These are phyloP conservation scores for Phocides pigmalion DNA, from an alignment of 1,140 invertebrate species.

Conservation along the genomic window DNA sequence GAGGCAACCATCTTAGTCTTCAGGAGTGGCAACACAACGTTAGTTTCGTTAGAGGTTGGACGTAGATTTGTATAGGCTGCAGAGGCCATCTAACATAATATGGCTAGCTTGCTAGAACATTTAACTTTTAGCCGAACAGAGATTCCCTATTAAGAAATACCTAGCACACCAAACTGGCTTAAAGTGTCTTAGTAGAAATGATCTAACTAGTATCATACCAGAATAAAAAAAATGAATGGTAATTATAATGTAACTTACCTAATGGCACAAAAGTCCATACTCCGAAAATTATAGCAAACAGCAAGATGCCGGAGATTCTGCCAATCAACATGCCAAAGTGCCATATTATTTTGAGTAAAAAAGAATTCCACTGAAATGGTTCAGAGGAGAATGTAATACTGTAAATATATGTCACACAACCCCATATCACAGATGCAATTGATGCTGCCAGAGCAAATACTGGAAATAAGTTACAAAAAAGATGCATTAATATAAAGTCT, in stretches of 20 bases:
- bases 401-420: slow-evolving; percentile 73
- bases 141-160: too few species aligned
- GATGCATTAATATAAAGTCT: slow-evolving; percentile 1
- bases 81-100: too few species aligned
- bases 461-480: slow-evolving; percentile 48
- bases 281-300: slow-evolving; percentile 73
- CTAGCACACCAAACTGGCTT: too few species aligned
- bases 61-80: too few species aligned
- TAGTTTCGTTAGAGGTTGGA: too few species aligned
- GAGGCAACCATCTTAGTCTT: too few species aligned
- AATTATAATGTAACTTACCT: slow-evolving; percentile 48
- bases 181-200: too few species aligned
- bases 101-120: too few species aligned
- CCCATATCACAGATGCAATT: slow-evolving; percentile 74
- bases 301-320: slow-evolving; percentile 67
- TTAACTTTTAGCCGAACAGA: too few species aligned
- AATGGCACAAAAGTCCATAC: slow-evolving; percentile 73
- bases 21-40: too few species aligned
- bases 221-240: background rate
- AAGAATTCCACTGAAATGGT: slow-evolving; percentile 61
- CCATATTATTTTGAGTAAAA: slow-evolving; percentile 66
- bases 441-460: slow-evolving; percentile 75
- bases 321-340: slow-evolving; percentile 72
- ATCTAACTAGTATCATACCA: too few species aligned
- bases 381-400: slow-evolving; percentile 59